These are phyloP conservation scores for Drosophila parvula DNA, from an alignment of 1,140 invertebrate genomes.

Conservation along the genomic window DNA sequence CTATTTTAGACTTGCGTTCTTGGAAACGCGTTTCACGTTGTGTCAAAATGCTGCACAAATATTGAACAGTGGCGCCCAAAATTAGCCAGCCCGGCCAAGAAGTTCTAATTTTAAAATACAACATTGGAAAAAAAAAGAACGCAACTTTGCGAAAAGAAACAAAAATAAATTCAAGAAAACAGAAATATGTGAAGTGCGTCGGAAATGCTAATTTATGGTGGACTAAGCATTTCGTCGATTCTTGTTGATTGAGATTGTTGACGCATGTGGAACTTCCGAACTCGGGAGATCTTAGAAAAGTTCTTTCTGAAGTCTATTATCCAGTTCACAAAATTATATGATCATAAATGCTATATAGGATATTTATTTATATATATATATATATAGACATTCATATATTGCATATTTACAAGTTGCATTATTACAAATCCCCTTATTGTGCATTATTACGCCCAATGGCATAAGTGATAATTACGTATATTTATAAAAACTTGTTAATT, in stretches of 20 bases:
- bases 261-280: neutral
- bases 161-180: constrained; percentile 26
- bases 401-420: too few relatives aligned
- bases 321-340: too few relatives aligned
- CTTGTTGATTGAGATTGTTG: constrained; percentile 20
- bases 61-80: constrained; percentile 61
- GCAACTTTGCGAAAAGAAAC: constrained; percentile 26
- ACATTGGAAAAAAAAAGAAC: constrained; percentile 47
- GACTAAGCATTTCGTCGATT: constrained; percentile 17
- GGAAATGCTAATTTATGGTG: constrained; percentile 53
- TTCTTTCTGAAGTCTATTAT: neutral
- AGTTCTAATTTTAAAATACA: constrained; percentile 68
- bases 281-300: neutral
- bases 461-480: too few relatives aligned
- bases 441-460: too few relatives aligned
- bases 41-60: constrained; percentile 64
- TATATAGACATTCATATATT: too few relatives aligned
- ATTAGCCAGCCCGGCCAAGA: constrained; percentile 16
- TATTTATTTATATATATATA: too few relatives aligned
- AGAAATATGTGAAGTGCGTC: constrained; percentile 59
- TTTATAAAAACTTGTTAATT: neutral
- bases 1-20: constrained; percentile 2
- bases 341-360: too few relatives aligned
- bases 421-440: too few relatives aligned
- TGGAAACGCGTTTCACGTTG: constrained; percentile 33